Evolutionary conservation across 2,113 vertebrate genomes (phyloP).

Genomic region (Vanacampus margaritifer): DNA sequence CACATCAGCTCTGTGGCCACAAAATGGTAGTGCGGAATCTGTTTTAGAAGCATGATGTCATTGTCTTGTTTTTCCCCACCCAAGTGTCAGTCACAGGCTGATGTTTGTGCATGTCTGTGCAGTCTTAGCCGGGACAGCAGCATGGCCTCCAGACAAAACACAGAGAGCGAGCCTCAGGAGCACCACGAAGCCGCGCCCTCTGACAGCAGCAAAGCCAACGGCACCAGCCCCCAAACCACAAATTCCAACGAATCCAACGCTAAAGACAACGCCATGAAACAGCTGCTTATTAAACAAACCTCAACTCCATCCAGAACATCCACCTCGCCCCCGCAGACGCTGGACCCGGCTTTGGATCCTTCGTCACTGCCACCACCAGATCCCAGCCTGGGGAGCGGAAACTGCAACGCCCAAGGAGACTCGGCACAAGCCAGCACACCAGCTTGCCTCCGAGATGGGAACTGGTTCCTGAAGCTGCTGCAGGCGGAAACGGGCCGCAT

Average conservation of each 20-base stretch:
- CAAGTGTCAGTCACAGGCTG: slow-evolving; percentile 17
- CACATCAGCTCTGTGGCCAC: slow-evolving; percentile 18
- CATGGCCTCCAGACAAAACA: slow-evolving; percentile 97
- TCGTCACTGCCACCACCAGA: slow-evolving; percentile 95
- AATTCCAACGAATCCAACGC: slow-evolving; percentile 77
- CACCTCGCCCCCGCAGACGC: slow-evolving; percentile 85
- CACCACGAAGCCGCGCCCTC: slow-evolving; percentile 74
- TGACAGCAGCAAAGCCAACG: slow-evolving; percentile 79
- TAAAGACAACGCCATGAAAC: slow-evolving; percentile 73
- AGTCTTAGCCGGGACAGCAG: slow-evolving; percentile 93
- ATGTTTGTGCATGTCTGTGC: slow-evolving; percentile 49
- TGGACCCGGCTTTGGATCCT: slow-evolving; percentile 91
- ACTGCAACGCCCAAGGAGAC: slow-evolving; percentile 72
- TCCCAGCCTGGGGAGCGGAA: slow-evolving; percentile 88
- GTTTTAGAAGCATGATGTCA: slow-evolving; percentile 10
- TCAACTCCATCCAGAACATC: slow-evolving; percentile 79
- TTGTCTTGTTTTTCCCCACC: slow-evolving; percentile 10
- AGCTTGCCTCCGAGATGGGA: slow-evolving; percentile 89
- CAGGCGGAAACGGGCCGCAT: slow-evolving; percentile 94
- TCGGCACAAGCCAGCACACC: slow-evolving; percentile 45
- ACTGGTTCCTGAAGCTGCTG: slow-evolving; percentile 97
- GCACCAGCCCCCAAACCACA: slow-evolving; percentile 74
- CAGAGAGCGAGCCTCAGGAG: slow-evolving; percentile 88
- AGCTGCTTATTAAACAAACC: slow-evolving; percentile 79
- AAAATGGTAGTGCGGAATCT: slow-evolving; percentile 12